Evolutionary conservation across 1,140 invertebrate species (phyloP).

Genomic region (Trinorchestia longiramus): DNA sequence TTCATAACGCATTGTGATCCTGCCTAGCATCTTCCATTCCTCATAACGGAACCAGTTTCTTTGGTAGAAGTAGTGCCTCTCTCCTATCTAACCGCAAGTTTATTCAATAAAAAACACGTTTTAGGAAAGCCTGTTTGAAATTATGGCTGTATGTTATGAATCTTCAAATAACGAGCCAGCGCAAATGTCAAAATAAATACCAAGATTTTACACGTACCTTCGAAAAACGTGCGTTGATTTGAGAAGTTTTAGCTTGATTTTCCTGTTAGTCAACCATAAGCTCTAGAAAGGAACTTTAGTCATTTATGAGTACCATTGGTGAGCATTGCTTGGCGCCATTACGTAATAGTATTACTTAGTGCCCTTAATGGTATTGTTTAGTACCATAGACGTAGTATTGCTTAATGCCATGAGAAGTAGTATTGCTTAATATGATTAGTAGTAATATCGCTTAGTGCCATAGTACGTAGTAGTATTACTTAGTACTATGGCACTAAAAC

Average conservation of each 20-base stretch:
- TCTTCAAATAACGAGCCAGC: not conserved
- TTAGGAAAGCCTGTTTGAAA: not conserved
- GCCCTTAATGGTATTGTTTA: too few relatives aligned
- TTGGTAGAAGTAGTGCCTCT: not conserved
- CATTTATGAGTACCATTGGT: too few relatives aligned
- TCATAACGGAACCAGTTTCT: not conserved
- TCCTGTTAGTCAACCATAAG: too few relatives aligned
- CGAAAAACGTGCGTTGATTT: not conserved
- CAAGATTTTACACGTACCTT: not conserved
- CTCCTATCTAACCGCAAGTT: not conserved
- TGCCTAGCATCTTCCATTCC: not conserved
- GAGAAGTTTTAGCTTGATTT: not conserved
- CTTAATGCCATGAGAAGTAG: too few relatives aligned
- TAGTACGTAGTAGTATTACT: too few relatives aligned
- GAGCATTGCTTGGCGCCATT: too few relatives aligned
- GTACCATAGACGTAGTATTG: too few relatives aligned
- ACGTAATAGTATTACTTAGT: too few relatives aligned
- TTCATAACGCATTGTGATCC: not conserved
- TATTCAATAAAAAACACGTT: not conserved
- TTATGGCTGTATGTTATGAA: not conserved
- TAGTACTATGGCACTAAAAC: too few relatives aligned
- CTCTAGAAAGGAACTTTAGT: too few relatives aligned
- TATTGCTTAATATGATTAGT: too few relatives aligned
- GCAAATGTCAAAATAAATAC: not conserved
- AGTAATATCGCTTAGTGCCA: too few relatives aligned